phyloP scores from a whole-genome alignment of 2,888 invertebrate genomes.

The Cephus pygmeus region DNA sequence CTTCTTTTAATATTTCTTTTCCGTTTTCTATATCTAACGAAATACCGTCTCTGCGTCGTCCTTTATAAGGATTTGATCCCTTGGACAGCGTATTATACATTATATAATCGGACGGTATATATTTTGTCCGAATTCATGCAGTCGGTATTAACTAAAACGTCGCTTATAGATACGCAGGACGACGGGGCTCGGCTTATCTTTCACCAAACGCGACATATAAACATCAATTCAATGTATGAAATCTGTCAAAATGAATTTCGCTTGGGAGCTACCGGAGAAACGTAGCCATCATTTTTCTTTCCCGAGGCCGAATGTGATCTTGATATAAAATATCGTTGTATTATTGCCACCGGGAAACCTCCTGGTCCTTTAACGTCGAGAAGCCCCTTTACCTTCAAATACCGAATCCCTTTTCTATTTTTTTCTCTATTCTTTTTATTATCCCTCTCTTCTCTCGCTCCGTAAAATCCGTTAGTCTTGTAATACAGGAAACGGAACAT shows the following conservation, averaged over 20 bases:
- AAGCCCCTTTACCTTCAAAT: not conserved
- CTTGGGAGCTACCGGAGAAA: conserved; percentile 29
- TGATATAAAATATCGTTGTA: conserved; percentile 64
- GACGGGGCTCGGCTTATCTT: conserved; percentile 47
- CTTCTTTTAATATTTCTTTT: not conserved
- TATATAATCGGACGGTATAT: conserved; percentile 38
- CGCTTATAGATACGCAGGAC: conserved; percentile 39
- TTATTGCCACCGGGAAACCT: conserved; percentile 41
- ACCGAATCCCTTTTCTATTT: not conserved
- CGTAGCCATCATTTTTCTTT: conserved; percentile 59
- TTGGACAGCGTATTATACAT: conserved; percentile 47
- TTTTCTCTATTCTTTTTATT: not conserved
- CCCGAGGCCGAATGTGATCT: conserved; percentile 55
- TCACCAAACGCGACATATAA: conserved; percentile 58
- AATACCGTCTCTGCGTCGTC: conserved; percentile 15
- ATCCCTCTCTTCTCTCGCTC: not conserved
- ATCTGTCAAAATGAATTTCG: conserved; percentile 64
- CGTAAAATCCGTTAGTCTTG: not conserved
- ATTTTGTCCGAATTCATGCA: conserved; percentile 37
- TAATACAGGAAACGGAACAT: not conserved
- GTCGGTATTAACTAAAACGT: conserved; percentile 11
- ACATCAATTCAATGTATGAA: conserved; percentile 65
- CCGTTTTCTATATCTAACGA: conserved; percentile 5
- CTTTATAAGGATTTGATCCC: conserved; percentile 52
- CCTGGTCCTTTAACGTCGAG: not conserved